Base-by-base conservation (phyloP, 2,113 vertebrate species). In the Eptatretus burgeri region DNA sequence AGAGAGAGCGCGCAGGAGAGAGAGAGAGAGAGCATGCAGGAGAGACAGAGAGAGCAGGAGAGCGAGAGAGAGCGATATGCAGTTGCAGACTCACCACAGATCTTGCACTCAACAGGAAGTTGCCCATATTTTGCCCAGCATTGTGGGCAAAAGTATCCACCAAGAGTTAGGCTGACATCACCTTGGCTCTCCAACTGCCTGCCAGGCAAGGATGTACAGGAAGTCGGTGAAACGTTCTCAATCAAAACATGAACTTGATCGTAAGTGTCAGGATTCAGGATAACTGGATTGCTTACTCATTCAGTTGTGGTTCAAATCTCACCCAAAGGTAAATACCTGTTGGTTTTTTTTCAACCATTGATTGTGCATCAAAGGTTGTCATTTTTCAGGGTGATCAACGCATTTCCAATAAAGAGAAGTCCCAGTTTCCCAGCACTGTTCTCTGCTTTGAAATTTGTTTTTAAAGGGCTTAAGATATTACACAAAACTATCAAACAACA, bases 21-120 rank as follows among this genome's bases (percentile, higher is more conserved):
- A 56, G 3, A 56, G 53, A 56, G 53, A 56, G 7, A 56, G 53
- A 14, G n/a, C n/a, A 10, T 10, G 52, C 52, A 19, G 8, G 53
- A 56, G 52, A 56, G 53, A 56, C 53, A 19, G 53, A 56, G 17
- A 18, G 2, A 18, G 7, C 2, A 16, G 5, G 14, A 56, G 53
- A 18, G 53, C 2, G 53, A 56, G 53, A 56, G 7, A 56, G 17
- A 16, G 53, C 53, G 53, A 16, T 56, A 16, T 7, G 7, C 27
- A 41, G 27, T 41, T 41, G 27, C 27, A 41, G 27, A 41, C 27
- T 41, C 76, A 98, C 91, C 86, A 69, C 91, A 98, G 65, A 96
- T 75, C 81, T 84, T 98, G 74, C 91, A 98, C 71, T 98, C 91
- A 67, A 96, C 89, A 1, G 91, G 91, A 62, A 98, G 81, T 67